phyloP scores from a whole-genome alignment of 37 sponge, comb jelly and placozoan genomes.

The Cliona cf. orientalis region DNA sequence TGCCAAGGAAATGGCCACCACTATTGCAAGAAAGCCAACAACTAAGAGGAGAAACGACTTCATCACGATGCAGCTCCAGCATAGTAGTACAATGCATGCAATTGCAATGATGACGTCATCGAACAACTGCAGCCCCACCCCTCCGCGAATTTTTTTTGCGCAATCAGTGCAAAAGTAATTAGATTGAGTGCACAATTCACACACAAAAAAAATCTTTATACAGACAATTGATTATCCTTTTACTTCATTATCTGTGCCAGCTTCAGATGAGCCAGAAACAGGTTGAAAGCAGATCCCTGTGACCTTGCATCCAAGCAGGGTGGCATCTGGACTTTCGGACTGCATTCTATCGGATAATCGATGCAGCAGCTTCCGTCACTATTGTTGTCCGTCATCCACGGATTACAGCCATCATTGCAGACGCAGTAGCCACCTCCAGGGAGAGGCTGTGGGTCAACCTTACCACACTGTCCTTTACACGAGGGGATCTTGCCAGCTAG shows the following conservation, averaged over 20 bases:
- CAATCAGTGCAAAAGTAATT: too few relatives aligned
- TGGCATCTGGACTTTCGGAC: not conserved
- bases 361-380: slow-evolving; percentile 52
- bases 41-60: too few relatives aligned
- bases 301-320: slow-evolving; percentile 40
- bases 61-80: too few relatives aligned
- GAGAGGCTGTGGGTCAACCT: slow-evolving; percentile 1
- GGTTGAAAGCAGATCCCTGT: slow-evolving; percentile 37
- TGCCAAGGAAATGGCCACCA: too few relatives aligned
- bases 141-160: too few relatives aligned
- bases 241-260: not conserved
- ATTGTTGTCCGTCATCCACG: slow-evolving; percentile 31
- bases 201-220: too few relatives aligned
- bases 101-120: too few relatives aligned
- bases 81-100: too few relatives aligned
- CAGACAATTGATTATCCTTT: too few relatives aligned
- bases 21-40: too few relatives aligned
- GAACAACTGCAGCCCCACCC: too few relatives aligned
- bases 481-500: not conserved
- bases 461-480: slow-evolving; percentile 25
- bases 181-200: too few relatives aligned
- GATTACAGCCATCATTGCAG: slow-evolving; percentile 24
- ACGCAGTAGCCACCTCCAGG: slow-evolving; percentile 53
- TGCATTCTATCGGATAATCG: slow-evolving; percentile 27
- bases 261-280: slow-evolving; percentile 35